Evolutionary conservation across 2,113 vertebrate species (phyloP), one percentile per base, ranked within the genome.

Genomic region (Accipiter virgatus): DNA sequence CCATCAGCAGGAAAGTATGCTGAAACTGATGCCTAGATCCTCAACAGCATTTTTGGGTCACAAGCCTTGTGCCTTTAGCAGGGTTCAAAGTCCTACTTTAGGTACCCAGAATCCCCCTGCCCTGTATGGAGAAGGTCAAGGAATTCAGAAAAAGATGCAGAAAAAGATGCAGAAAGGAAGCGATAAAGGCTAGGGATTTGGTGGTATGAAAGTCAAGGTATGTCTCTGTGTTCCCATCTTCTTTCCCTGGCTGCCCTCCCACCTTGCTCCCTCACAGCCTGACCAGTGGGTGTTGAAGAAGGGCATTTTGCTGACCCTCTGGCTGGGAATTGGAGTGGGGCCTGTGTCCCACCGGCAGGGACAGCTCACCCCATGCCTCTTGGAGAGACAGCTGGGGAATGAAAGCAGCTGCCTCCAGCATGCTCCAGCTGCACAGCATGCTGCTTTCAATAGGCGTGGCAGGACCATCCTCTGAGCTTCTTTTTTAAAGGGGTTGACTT

Each of bases 271-370:
- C 40, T 74, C 34, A 14, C 3, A 3, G 4, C 36, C 3, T 7
- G 50, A 27, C 5, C 63, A 78, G 11, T 1, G 3, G 9, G 11
- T 78, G 22, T 8, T 52, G 16, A 66, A 77, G 62, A 63, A 17
- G 13, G 31, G 38, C 40, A 7, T 43, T 66, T 62, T 74, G 10
- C 52, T 74, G 22, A 56, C 11, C 27, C 18, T 79, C 58, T 83
- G 45, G 29, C 3, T 13, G 20, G 38, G 43, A 14, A 21, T 4
- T 29, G n/a, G 14, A 40, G 25, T 47, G 6, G 3, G 15, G 8
- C 13, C 19, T 90, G 36, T 7, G 4, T 36, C 50, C 50, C 5
- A 1, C 23, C 4, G 16, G 27, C 0, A 0, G 16, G 61, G 7
- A 79, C 10, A n/a, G 4, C 34, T 79, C 34, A 74, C 4, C 9